Conservation (phyloP, 2,888 invertebrate species). For the Stenodera caucasica region DNA sequence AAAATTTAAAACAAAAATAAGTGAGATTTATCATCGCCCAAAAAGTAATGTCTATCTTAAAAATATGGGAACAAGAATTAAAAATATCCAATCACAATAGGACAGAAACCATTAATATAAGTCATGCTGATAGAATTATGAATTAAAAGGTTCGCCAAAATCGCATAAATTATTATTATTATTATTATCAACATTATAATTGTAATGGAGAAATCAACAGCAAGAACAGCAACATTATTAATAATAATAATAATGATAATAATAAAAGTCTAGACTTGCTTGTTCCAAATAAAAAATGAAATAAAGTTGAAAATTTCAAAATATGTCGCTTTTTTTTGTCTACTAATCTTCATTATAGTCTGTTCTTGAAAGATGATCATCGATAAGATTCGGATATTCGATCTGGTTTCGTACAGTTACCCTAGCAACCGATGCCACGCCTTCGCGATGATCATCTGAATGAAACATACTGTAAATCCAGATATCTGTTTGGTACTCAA, state of each 20-base stretch:
- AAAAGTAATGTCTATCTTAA: not conserved
- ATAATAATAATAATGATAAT: too few relatives aligned
- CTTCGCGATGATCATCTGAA: too few relatives aligned
- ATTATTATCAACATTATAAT: not conserved
- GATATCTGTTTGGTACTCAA: too few relatives aligned
- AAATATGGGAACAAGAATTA: not conserved
- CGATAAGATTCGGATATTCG: too few relatives aligned
- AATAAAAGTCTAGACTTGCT: not conserved
- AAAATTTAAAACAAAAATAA: not conserved
- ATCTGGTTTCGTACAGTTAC: too few relatives aligned
- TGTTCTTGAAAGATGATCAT: too few relatives aligned
- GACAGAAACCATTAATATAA: not conserved
- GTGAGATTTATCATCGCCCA: not conserved
- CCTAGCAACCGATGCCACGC: too few relatives aligned
- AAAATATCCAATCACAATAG: not conserved
- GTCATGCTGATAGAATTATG: slow-evolving; percentile 1
- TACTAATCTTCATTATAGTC: too few relatives aligned
- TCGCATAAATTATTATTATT: not conserved
- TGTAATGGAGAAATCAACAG: not conserved
- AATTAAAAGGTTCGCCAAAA: slow-evolving; percentile 3
- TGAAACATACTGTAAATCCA: too few relatives aligned
- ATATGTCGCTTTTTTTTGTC: not conserved
- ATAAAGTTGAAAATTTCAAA: not conserved
- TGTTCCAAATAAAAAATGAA: not conserved
- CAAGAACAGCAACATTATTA: not conserved